Conservation (phyloP, 2,113 vertebrate genomes). For the Tachysurus fulvidraco region DNA sequence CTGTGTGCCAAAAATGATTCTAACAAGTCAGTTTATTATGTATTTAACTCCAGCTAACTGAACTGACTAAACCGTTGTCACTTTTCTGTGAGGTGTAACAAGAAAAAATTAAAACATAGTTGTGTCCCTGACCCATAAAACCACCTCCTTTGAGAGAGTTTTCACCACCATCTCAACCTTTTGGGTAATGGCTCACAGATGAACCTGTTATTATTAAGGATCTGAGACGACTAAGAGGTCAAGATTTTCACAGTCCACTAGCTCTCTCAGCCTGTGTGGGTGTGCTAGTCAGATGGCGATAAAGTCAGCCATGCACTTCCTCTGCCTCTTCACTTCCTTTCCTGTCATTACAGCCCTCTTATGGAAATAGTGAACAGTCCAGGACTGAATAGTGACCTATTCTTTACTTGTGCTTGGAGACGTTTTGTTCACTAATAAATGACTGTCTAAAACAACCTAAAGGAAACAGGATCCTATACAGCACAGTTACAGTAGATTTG, state of each 20-base stretch:
- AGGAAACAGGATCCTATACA: neutral
- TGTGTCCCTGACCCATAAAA: constrained; percentile 44
- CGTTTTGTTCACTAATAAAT: neutral
- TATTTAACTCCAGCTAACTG: neutral
- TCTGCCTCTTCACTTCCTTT: constrained; percentile 42
- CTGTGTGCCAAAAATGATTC: neutral
- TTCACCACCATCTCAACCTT: neutral
- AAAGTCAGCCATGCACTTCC: constrained; percentile 44
- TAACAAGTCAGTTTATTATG: neutral
- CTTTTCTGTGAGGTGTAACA: constrained; percentile 53
- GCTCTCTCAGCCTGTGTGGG: neutral
- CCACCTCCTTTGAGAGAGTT: constrained; percentile 48
- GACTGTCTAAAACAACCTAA: neutral
- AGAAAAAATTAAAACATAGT: constrained; percentile 55
- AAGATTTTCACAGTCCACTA: neutral
- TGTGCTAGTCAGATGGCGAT: constrained; percentile 20
- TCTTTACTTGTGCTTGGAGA: neutral
- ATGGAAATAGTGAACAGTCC: constrained; percentile 5
- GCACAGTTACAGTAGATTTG: neutral
- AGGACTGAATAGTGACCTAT: neutral
- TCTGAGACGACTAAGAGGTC: neutral
- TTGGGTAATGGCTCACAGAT: constrained; percentile 56
- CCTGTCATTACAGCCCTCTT: constrained; percentile 24
- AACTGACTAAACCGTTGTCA: constrained; percentile 43
- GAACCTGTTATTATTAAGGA: constrained; percentile 33